Conservation (phyloP, 2,113 vertebrate genomes). For the Junco hyemalis region DNA sequence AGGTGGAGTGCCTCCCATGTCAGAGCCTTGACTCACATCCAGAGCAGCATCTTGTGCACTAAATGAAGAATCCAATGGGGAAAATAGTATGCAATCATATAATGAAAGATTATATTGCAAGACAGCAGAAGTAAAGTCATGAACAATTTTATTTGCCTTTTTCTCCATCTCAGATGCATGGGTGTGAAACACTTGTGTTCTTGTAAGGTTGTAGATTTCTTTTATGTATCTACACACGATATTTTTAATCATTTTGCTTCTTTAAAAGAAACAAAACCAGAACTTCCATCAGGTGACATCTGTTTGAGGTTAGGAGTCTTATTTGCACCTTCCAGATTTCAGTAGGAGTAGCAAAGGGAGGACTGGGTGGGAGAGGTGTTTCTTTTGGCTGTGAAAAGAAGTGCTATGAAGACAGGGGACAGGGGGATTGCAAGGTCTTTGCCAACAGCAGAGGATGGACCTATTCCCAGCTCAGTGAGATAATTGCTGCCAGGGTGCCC, state of each 20-base stretch:
- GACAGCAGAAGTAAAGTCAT: not conserved
- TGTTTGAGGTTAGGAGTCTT: not conserved
- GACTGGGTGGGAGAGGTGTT: not conserved
- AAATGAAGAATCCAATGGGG: not conserved
- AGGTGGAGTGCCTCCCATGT: not conserved
- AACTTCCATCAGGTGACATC: not conserved
- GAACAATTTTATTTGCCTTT: not conserved
- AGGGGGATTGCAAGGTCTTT: not conserved
- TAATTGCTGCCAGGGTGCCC: not conserved
- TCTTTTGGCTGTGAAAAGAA: not conserved
- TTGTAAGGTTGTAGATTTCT: not conserved
- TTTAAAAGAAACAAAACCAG: not conserved
- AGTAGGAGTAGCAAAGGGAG: not conserved
- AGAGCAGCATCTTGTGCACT: not conserved
- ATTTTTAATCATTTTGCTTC: not conserved
- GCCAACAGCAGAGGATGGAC: not conserved
- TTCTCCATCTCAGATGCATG: not conserved
- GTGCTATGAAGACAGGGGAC: not conserved
- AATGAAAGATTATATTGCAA: not conserved
- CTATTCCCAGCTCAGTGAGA: not conserved
- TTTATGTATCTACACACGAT: not conserved
- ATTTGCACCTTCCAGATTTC: not conserved
- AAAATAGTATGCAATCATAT: not conserved
- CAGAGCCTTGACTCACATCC: not conserved
- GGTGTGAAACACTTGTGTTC: not conserved